Evolutionary conservation across 1,140 invertebrate genomes (phyloP).

Genomic region (Sinella curviseta): DNA sequence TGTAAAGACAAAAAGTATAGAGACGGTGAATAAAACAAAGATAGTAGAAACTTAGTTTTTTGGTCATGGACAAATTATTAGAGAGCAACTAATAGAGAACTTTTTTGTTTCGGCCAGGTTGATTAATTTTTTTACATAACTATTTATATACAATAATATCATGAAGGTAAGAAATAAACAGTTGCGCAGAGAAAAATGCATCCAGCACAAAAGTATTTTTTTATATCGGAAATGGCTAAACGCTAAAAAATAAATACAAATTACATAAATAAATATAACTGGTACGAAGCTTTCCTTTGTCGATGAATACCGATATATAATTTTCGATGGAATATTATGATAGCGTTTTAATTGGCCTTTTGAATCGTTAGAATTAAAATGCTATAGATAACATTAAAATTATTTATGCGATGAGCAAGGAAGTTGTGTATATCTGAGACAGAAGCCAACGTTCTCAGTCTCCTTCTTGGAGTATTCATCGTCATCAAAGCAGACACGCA

Average conservation of each 20-base stretch:
- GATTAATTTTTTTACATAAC: background rate
- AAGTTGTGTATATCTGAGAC: slow-evolving; percentile 49
- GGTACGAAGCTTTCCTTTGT: background rate
- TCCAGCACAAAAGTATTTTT: too few species aligned
- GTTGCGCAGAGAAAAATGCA: background rate
- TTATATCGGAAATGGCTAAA: background rate
- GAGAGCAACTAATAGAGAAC: background rate
- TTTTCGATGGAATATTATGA: too few species aligned
- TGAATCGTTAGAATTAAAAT: too few species aligned
- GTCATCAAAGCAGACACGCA: slow-evolving; percentile 50
- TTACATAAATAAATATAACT: background rate
- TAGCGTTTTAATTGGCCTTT: background rate
- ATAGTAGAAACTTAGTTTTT: too few species aligned
- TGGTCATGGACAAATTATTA: too few species aligned
- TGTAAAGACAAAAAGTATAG: too few species aligned
- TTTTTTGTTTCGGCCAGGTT: too few species aligned
- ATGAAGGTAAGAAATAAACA: background rate
- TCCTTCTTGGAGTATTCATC: slow-evolving; percentile 50
- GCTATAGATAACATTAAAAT: too few species aligned
- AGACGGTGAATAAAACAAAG: too few species aligned
- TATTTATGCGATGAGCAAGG: slow-evolving; percentile 48
- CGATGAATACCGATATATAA: background rate
- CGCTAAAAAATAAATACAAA: slow-evolving; percentile 3
- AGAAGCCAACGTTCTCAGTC: slow-evolving; percentile 50
- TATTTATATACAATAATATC: slow-evolving; percentile 10